Evolutionary conservation across 1,140 invertebrate species (phyloP), one percentile per base, ranked within the genome.

Genomic region (Pissodes strobi): DNA sequence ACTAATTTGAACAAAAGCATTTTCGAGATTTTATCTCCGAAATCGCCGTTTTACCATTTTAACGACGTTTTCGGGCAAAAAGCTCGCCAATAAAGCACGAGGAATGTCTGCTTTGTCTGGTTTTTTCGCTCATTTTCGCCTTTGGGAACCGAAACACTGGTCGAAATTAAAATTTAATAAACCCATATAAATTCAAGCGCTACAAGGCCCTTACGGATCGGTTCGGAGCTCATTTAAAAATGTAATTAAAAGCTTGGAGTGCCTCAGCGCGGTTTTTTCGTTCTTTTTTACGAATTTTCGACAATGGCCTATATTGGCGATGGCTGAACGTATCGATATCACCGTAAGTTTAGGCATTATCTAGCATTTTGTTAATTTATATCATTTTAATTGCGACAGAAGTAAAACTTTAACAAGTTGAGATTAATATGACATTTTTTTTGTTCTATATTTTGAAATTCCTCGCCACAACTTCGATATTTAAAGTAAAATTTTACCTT

Each of bases 111-210:
- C 52, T 51, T 51, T 53, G 52, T 64, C 52, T 55, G 60, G 13
- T 59, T 65, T 58, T 51, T 53, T 65, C 55, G 55, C 21, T 55
- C 39, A 58, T 59, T 65, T 65, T 58, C 63, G 63, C 63, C 63
- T 59, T 65, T 53, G 56, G 63, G 63, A 65, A 59, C 63, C 55
- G 63, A 58, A 58, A 59, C 63, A 59, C 63, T 59, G 63, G 53
- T 65, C 63, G 63, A 65, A 65, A 65, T 65, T 65, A 65, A 65
- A 65, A 65, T 65, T 65, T 65, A 65, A 65, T 65, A 65, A 65
- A 65, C 63, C 63, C 63, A 65, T 65, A 65, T 65, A 65, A 65
- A 65, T 65, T 65, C 63, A 65, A 53, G 48, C 63, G 63, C 63
- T 65, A 65, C 56, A 46, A 65, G 63, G 63, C 51, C 46, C 63